phyloP scores from a whole-genome alignment of 2,797 vertebrate genomes.

The Sebastes nivosus region DNA sequence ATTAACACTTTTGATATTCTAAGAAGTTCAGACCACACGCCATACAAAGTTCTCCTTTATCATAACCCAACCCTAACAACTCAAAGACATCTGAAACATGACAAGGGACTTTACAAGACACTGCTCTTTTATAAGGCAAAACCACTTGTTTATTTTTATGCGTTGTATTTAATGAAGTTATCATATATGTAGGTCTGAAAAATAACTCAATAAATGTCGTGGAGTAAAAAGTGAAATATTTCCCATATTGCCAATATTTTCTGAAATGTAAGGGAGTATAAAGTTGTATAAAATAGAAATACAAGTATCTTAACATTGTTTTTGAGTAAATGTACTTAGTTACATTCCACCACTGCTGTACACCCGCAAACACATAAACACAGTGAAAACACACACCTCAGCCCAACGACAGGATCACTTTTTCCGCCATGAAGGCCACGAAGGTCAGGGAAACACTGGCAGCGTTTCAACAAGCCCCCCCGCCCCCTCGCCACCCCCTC shows the following conservation, averaged over 20 bases:
- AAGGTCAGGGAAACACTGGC: constrained; percentile 82
- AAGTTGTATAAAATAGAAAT: neutral
- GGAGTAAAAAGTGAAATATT: neutral
- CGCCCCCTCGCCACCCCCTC: constrained; percentile 39
- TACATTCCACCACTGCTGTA: constrained; percentile 17
- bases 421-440: constrained; percentile 75
- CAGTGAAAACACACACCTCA: constrained; percentile 70
- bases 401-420: constrained; percentile 71
- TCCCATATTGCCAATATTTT: neutral
- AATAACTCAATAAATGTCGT: neutral
- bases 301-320: neutral
- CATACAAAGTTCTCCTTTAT: neutral
- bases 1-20: neutral
- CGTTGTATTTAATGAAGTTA: neutral
- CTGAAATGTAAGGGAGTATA: neutral
- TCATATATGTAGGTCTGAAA: neutral
- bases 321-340: constrained; percentile 4
- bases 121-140: neutral
- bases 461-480: constrained; percentile 62
- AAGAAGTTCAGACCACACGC: neutral
- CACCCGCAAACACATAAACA: constrained; percentile 42
- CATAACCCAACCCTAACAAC: neutral
- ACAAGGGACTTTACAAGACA: too few relatives aligned
- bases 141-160: neutral
- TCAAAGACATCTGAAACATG: neutral